Base-by-base conservation (phyloP, 1,140 invertebrate species). In the Adoxophyes honmai region DNA sequence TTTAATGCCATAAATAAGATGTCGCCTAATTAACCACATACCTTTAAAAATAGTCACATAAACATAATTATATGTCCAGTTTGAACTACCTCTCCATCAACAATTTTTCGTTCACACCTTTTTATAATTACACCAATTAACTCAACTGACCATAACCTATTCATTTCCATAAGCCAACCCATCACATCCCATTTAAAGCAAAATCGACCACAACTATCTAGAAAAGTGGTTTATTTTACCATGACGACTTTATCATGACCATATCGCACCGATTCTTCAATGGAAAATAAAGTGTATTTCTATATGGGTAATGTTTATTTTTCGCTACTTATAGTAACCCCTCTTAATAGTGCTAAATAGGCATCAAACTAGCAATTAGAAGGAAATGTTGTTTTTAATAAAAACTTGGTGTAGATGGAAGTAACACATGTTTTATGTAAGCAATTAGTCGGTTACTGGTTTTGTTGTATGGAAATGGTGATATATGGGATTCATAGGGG, bases 81-180 rank as follows among this genome's bases (percentile, higher is more conserved):
- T n/a, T n/a, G 6, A 2, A 48, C 1, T 38, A 48, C 21, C 42
- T 4, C 11, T 21, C 21, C 42, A 48, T 48, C 42, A 48, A 28
- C 42, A 48, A 28, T 1, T 48, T 28, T 28, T 28, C 10, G 16
- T 48, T 48, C 42, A 48, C 42, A 48, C 42, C 28, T 48, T 48
- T 48, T 48, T 48, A 11, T 15, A 44, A 48, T 44, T 44, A 9
- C 39, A 4, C 18, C 39, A 21, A 44, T 48, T 48, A 48, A 48
- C 21, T 48, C 11, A 48, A 48, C 42, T 48, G 42, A 48, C 42
- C 42, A 48, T 48, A 48, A 48, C 42, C 18, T 48, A 21, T 48
- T 48, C 4, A 48, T 48, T 33, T 48, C 42, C 42, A 48, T 48
- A 48, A 48, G 42, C 18, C 42, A 28, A 14, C 42, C 42, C 16